These are phyloP conservation scores for Balaenoptera acutorostrata DNA, from an alignment of 2,113 vertebrate genomes.

Conservation along the genomic window DNA sequence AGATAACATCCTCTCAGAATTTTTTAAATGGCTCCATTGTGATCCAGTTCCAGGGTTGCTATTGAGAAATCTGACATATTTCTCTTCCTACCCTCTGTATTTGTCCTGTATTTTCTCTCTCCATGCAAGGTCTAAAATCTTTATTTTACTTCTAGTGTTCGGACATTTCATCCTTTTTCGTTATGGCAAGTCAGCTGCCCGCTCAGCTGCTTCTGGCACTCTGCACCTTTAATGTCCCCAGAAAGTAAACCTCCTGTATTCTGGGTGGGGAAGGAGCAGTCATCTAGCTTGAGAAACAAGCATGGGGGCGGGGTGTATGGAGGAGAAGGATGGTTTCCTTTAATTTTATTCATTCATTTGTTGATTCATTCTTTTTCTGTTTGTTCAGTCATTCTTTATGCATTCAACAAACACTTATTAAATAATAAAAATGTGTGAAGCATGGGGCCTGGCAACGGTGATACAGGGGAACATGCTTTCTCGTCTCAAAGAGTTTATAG, in stretches of 20 bases:
- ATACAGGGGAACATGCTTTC: not conserved
- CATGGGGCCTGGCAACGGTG: not conserved
- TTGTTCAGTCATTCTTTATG: not conserved
- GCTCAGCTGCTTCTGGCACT: not conserved
- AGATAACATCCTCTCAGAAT: not conserved
- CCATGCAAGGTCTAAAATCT: not conserved
- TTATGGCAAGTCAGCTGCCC: not conserved
- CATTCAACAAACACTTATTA: not conserved
- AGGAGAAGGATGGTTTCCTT: not conserved
- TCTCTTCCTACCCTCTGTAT: not conserved
- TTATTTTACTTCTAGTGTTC: not conserved
- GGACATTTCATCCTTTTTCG: not conserved
- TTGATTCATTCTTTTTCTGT: not conserved
- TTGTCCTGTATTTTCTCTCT: not conserved
- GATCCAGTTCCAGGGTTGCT: not conserved
- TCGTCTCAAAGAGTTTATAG: not conserved
- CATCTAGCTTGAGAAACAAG: not conserved
- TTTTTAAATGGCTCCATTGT: not conserved
- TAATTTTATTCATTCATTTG: not conserved
- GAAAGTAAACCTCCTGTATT: not conserved
- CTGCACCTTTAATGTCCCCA: not conserved
- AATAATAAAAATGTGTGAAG: not conserved
- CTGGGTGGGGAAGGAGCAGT: not conserved
- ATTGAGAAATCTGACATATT: not conserved
- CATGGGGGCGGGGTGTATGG: accelerated